These are phyloP conservation scores for Tenebrio molitor DNA, from an alignment of 1,140 invertebrate genomes.

Conservation along the genomic window DNA sequence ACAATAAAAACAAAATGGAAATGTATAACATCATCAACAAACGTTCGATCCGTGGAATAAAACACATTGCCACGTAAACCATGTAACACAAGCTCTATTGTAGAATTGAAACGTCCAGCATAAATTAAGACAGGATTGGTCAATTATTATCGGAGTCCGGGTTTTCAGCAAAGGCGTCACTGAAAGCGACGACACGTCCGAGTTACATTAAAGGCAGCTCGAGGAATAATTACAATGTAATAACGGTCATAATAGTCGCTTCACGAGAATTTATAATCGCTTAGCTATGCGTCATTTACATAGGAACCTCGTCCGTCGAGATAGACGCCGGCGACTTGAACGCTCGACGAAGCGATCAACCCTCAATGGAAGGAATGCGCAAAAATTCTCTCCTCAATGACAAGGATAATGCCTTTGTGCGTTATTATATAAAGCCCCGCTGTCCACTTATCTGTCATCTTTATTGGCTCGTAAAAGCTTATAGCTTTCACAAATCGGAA, in stretches of 20 bases:
- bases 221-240: slow-evolving; percentile 5
- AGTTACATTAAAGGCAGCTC: background rate
- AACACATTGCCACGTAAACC: slow-evolving; percentile 35
- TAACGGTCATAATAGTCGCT: slow-evolving; percentile 10
- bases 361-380: background rate
- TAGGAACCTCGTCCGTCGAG: slow-evolving; percentile 1
- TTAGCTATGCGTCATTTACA: background rate
- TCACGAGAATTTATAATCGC: background rate
- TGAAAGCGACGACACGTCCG: background rate
- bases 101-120: slow-evolving; percentile 32
- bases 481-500: background rate
- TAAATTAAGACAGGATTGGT: slow-evolving; percentile 26
- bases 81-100: slow-evolving; percentile 15
- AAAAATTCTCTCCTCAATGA: background rate
- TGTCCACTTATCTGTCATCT: background rate
- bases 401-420: background rate
- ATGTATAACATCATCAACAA: slow-evolving; percentile 32
- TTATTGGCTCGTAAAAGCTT: background rate
- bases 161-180: slow-evolving; percentile 12
- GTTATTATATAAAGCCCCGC: background rate
- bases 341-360: background rate
- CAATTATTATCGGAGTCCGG: slow-evolving; percentile 25
- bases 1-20: slow-evolving; percentile 35
- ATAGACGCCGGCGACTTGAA: background rate
- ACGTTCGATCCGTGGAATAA: slow-evolving; percentile 28